A percentile compares a stretch with the other conserved stretches of the same genome.
Evolutionary conservation across 2,797 vertebrate genomes (phyloP).

Genomic region (Ispidina picta): DNA sequence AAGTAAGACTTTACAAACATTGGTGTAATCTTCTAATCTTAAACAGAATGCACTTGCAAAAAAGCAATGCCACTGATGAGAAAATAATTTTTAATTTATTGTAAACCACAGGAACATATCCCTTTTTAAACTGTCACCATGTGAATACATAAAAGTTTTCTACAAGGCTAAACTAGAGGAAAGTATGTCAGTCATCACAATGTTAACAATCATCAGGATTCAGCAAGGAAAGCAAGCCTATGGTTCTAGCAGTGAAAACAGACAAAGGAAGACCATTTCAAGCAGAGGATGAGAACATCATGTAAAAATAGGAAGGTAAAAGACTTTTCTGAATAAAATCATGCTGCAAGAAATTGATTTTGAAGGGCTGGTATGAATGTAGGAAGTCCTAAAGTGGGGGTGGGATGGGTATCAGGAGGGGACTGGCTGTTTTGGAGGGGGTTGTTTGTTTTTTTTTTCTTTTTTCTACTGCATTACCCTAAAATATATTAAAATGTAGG

Average conservation of each 20-base stretch:
- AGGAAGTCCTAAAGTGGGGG: neutral
- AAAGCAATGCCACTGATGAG: neutral
- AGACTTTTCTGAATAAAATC: neutral
- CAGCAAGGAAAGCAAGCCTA: neutral
- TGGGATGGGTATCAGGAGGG: neutral
- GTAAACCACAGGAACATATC: slow-evolving; percentile 13
- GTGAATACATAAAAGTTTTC: neutral
- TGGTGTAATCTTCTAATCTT: slow-evolving; percentile 11
- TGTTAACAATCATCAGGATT: neutral
- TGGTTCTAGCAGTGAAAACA: neutral
- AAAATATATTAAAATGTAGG: neutral
- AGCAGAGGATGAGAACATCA: neutral
- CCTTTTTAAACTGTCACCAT: neutral
- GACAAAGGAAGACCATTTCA: neutral
- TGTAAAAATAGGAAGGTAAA: neutral
- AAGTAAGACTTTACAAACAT: slow-evolving; percentile 1
- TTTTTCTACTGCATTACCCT: neutral
- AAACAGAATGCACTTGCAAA: neutral
- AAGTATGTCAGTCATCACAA: neutral
- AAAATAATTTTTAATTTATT: slow-evolving; percentile 55
- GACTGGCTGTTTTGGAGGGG: neutral
- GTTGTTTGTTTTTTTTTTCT: neutral
- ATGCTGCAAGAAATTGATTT: neutral
- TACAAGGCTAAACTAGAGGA: neutral
- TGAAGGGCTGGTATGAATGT: neutral